These are phyloP conservation scores for Plotosus lineatus DNA, from an alignment of 2,113 vertebrate species.

Conservation along the genomic window DNA sequence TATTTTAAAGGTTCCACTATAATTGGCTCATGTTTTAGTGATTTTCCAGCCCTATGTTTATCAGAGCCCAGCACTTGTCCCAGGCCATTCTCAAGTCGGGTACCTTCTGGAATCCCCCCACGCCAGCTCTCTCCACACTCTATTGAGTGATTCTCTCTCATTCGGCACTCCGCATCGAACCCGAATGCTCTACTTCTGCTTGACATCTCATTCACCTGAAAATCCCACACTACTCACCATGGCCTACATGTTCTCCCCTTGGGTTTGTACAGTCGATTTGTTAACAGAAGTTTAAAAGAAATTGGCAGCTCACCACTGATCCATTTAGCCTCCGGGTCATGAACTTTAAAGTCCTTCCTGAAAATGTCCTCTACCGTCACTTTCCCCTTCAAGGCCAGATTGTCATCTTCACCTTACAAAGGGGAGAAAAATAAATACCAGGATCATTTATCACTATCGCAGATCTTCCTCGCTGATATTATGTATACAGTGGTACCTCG, in stretches of 20 bases:
- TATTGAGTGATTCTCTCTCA: not conserved
- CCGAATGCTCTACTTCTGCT: not conserved
- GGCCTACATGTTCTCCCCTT: no score
- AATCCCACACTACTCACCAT: not conserved
- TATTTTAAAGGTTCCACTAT: no score
- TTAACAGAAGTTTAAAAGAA: not conserved
- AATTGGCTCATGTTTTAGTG: no score
- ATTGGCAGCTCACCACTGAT: constrained; percentile 79
- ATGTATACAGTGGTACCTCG: no score
- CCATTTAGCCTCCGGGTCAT: constrained; percentile 91
- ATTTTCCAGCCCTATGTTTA: no score
- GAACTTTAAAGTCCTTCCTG: constrained; percentile 85
- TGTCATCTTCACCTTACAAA: constrained; percentile 85
- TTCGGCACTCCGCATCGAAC: not conserved
- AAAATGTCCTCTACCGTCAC: constrained; percentile 88
- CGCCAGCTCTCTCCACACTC: no score
- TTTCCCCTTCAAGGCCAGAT: constrained; percentile 87
- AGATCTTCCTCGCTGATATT: no score
- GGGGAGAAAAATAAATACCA: not conserved
- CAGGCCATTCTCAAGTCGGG: no score
- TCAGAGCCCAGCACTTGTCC: no score
- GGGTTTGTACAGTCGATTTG: not conserved
- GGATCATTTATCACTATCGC: not conserved
- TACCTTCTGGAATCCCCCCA: no score
- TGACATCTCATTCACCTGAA: not conserved